Base-by-base conservation (phyloP, 2,888 invertebrate genomes). In the Hypsopygia costalis region DNA sequence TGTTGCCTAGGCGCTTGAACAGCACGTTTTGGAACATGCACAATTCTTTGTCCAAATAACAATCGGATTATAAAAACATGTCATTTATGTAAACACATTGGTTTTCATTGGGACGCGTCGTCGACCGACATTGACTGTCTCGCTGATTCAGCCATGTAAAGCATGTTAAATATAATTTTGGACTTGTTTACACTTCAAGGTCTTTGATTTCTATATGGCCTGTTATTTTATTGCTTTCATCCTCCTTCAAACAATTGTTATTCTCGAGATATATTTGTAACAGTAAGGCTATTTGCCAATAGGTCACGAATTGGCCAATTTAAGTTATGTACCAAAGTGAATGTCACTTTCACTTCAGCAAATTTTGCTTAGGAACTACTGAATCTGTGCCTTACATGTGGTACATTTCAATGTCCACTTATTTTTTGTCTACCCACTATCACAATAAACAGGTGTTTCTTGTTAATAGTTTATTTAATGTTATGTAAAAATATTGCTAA, bases 341-440 rank as follows among this genome's bases (percentile, higher is more conserved):
- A 81, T 81, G 81, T 63, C 58, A 81, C 85, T 85, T 85, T 85
- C 85, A 82, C 83, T 60, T 48, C 46, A 47, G 54, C 57, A 58
- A 60, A 66, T 62, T 62, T 57, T 66, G 62, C 58, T 52, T 54
- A 54, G 52, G 56, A 58, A 63, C 52, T 52, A 58, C 47, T 47
- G 35, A 44, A 55, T 52, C 51, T 43, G 43, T 35, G 36, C 38
- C 31, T 29, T 34, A 42, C 49, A 52, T 44, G 39, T 49, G 46
- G 48, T 43, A 32, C 52, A 44, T 45, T 46, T 36, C 43, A 38
- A 44, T 43, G 16, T 16, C 16, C 16, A n/a, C n/a, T n/a, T 37
- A 32, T 38, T 33, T 20, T 46, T 40, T 3, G 3, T 28, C 3
- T 9, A 28, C 28, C 8, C 8, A 28, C 9, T 7, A n/a, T 8